phyloP scores from a whole-genome alignment of 2,797 vertebrate species.

The Amphiprion clarkii region DNA sequence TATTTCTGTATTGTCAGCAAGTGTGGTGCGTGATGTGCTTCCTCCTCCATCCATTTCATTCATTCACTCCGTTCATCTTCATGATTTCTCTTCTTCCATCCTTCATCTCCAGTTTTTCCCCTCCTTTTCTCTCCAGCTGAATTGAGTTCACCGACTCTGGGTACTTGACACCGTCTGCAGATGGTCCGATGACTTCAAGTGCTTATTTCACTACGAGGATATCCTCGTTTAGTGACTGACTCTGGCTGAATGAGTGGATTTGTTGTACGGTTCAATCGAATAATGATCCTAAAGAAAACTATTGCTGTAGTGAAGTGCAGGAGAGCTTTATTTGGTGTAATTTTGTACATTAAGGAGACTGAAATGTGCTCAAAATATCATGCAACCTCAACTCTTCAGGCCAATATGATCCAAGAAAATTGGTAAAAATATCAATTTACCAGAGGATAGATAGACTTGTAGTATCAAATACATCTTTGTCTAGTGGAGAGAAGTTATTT shows the following conservation, averaged over 20 bases:
- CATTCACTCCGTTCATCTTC: slow-evolving; percentile 1
- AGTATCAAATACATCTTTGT: no score
- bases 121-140: not conserved
- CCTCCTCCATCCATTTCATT: slow-evolving; percentile 26
- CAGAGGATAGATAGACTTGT: no score
- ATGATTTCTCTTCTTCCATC: slow-evolving; percentile 2
- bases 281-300: no score
- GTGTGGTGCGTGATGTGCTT: slow-evolving; percentile 38
- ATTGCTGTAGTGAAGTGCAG: no score
- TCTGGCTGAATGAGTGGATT: not conserved
- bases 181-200: not conserved
- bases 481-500: no score
- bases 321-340: no score
- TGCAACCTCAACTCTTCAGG: no score
- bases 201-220: not conserved
- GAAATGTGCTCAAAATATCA: no score
- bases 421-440: no score
- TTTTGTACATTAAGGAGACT: no score
- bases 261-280: not conserved
- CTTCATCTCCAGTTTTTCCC: not conserved
- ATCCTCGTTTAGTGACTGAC: not conserved
- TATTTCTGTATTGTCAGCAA: slow-evolving; percentile 74
- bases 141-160: slow-evolving; percentile 18
- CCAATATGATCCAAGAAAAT: no score
- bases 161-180: slow-evolving; percentile 33